Conservation (phyloP, 2,113 vertebrate species). For the Ciconia stormi region DNA sequence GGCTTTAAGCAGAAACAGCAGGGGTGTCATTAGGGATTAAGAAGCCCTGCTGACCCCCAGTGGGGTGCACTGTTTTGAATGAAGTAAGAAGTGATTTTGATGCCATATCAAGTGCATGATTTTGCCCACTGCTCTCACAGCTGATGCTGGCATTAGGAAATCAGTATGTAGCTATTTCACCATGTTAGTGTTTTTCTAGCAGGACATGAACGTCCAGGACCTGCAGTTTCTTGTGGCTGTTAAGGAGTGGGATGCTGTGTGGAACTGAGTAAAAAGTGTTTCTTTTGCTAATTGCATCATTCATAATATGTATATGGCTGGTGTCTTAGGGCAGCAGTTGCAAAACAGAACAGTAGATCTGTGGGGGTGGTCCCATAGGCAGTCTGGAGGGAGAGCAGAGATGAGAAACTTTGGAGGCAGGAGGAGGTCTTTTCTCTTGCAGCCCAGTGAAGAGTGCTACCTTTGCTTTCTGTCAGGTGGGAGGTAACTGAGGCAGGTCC, state of each 20-base stretch:
- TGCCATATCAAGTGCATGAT: accelerated
- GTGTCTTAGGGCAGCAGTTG: background rate
- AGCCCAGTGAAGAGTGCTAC: background rate
- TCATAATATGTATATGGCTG: background rate
- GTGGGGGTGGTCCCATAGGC: accelerated
- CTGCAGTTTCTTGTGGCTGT: background rate
- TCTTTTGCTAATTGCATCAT: accelerated
- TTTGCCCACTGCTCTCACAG: background rate
- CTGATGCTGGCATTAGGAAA: background rate
- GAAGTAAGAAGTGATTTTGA: background rate
- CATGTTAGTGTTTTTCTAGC: background rate
- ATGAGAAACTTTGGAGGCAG: background rate
- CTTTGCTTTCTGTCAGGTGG: background rate
- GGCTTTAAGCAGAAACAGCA: background rate
- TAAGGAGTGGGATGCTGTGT: background rate
- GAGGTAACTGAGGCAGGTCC: background rate
- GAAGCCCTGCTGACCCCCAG: background rate
- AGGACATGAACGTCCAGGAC: accelerated
- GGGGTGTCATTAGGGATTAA: accelerated
- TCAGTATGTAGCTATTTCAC: background rate
- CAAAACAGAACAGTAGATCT: background rate
- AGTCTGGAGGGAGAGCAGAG: background rate
- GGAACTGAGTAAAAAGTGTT: background rate
- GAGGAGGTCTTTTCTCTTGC: background rate
- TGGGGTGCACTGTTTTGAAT: accelerated